A percentile compares a stretch with the other conserved stretches of the same genome.
Conservation (phyloP, 2,113 vertebrate genomes). For the Aegithalos caudatus region DNA sequence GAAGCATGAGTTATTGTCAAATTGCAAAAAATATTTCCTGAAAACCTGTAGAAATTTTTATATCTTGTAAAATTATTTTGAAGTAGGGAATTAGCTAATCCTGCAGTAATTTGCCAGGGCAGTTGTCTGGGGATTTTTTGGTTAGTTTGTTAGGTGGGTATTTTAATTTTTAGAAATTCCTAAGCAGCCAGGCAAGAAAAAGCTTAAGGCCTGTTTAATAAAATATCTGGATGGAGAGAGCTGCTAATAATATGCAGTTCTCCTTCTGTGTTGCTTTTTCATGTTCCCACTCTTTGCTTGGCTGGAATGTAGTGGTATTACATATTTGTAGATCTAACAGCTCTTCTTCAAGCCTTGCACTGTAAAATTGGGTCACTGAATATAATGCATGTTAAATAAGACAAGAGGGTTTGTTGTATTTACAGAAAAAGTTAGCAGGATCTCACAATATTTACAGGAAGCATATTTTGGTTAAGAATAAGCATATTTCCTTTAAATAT, state of each 20-base stretch:
- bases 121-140: not conserved
- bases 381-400: constrained; percentile 45
- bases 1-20: not conserved
- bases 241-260: not conserved
- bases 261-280: not conserved
- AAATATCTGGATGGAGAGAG: not conserved
- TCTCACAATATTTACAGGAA: not conserved
- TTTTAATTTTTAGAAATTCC: not conserved
- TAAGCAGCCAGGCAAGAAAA: not conserved
- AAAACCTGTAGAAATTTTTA: not conserved
- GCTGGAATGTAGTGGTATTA: not conserved
- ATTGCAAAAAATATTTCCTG: not conserved
- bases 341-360: not conserved
- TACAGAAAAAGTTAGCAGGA: not conserved
- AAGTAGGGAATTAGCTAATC: not conserved
- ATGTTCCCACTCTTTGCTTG: not conserved
- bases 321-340: not conserved
- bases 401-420: not conserved
- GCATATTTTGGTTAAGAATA: not conserved
- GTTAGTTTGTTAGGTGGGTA: not conserved
- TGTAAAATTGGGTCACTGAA: constrained; percentile 46
- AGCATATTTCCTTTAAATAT: not conserved
- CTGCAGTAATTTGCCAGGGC: not conserved
- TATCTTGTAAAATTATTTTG: not conserved
- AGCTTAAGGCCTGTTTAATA: not conserved